Evolutionary conservation across 2,113 vertebrate species (phyloP), one percentile per base, ranked within the genome.

Genomic region (Varanus komodoensis): DNA sequence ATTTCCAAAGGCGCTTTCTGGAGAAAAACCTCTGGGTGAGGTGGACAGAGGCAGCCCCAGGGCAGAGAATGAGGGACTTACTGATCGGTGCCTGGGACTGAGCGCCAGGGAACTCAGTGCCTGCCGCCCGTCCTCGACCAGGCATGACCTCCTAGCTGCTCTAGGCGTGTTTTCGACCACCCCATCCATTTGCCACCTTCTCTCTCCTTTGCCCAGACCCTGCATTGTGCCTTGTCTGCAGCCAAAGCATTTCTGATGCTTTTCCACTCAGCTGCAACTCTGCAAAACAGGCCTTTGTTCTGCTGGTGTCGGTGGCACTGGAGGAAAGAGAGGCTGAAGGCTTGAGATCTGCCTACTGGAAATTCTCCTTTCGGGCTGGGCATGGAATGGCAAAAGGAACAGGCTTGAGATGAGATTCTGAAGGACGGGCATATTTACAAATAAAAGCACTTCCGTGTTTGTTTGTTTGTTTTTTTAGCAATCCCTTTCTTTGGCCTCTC

Each of bases 71-170:
- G 11, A 74, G 29, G 3, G 14, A 27, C n/a, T 44, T 25, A 3
- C 2, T 27, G n/a, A 25, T 11, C 8, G 6, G 1, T 19, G 32
- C 19, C 44, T 27, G 52, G 27, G 44, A 50, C 32, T 3, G 38
- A 3, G 0, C 3, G 4, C 27, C 5, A 0, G 4, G 34, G 8
- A n/a, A 85, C n/a, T 32, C 29, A 6, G 21, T 29, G 3, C 34
- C 74, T 7, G 6, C 78, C 11, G 15, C 15, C 25, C 48, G 32
- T 29, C 44, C 50, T n/a, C n/a, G n/a, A n/a, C n/a, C n/a, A n/a
- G n/a, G n/a, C n/a, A n/a, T n/a, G n/a, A n/a, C n/a, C 38, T 44
- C 38, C 38, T 44, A 44, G 38, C 38, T 44, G 38, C 38, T 44
- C 38, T 44, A 44, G 38, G 38, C 38, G 3, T 44, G 38, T 1